Conservation (phyloP, 2,888 invertebrate species). For the Baccha elongata region DNA sequence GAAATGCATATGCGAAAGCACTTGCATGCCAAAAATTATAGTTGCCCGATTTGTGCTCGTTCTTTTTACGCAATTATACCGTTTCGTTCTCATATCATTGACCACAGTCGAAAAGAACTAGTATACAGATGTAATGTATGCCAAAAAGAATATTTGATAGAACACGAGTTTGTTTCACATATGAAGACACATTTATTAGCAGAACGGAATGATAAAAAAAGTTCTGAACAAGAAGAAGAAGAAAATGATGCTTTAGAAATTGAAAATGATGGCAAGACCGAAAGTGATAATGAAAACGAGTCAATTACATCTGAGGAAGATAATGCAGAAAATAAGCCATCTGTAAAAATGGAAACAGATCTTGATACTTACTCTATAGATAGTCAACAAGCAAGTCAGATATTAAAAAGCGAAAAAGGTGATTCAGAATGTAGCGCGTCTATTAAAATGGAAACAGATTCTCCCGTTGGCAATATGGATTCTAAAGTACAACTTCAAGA, state of each 20-base stretch:
- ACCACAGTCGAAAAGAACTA: background rate
- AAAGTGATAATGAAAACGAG: background rate
- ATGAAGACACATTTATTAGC: background rate
- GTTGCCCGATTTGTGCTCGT: background rate
- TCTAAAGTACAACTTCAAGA: background rate
- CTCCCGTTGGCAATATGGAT: background rate
- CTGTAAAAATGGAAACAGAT: background rate
- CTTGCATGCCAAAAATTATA: background rate
- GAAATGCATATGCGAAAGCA: constrained; percentile 2
- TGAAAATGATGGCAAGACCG: background rate
- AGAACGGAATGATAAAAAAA: background rate
- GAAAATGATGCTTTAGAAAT: no score
- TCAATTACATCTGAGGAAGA: background rate
- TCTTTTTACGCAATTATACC: background rate
- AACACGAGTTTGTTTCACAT: background rate
- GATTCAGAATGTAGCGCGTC: no score
- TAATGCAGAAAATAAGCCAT: background rate
- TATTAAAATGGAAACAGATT: background rate
- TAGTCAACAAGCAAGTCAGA: no score
- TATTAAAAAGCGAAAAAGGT: no score
- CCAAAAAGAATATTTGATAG: background rate
- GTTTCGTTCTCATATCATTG: background rate
- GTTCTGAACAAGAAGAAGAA: no score
- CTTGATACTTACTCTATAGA: no score
- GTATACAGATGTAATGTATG: background rate